Evolutionary conservation across 2,888 invertebrate species (phyloP).

Genomic region (Plagodis dolabraria): DNA sequence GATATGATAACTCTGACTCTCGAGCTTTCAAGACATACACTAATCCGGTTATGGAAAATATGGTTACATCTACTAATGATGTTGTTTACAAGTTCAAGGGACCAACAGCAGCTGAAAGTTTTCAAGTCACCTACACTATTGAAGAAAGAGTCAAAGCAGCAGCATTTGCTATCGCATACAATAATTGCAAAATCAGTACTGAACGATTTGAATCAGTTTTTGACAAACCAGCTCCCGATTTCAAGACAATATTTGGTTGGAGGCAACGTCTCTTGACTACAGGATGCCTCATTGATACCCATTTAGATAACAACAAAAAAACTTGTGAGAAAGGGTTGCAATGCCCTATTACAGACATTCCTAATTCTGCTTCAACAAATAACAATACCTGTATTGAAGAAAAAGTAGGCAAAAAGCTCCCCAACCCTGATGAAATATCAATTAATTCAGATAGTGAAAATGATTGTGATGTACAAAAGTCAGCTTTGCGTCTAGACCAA

Average conservation of each 20-base stretch:
- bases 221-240: slow-evolving; percentile 80
- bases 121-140: slow-evolving; percentile 70
- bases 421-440: slow-evolving; percentile 75
- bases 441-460: slow-evolving; percentile 65
- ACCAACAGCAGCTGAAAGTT: slow-evolving; percentile 60
- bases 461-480: slow-evolving; percentile 44
- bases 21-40: slow-evolving; percentile 52
- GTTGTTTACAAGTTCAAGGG: slow-evolving; percentile 67
- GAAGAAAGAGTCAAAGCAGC: slow-evolving; percentile 74
- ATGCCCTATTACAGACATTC: not conserved
- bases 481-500: slow-evolving; percentile 31
- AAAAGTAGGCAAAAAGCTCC: slow-evolving; percentile 46
- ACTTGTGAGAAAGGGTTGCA: slow-evolving; percentile 26
- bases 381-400: slow-evolving; percentile 26
- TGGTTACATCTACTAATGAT: slow-evolving; percentile 72
- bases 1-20: slow-evolving; percentile 51
- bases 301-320: slow-evolving; percentile 48
- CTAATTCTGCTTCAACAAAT: slow-evolving; percentile 5
- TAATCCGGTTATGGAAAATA: slow-evolving; percentile 76
- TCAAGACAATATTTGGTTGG: slow-evolving; percentile 78
- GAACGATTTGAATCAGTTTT: slow-evolving; percentile 69
- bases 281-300: slow-evolving; percentile 75
- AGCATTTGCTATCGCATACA: slow-evolving; percentile 74
- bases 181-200: slow-evolving; percentile 75
- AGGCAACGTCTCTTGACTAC: slow-evolving; percentile 67